Evolutionary conservation across 2,888 invertebrate genomes (phyloP).

Genomic region (Nipponacmea schrenckii): DNA sequence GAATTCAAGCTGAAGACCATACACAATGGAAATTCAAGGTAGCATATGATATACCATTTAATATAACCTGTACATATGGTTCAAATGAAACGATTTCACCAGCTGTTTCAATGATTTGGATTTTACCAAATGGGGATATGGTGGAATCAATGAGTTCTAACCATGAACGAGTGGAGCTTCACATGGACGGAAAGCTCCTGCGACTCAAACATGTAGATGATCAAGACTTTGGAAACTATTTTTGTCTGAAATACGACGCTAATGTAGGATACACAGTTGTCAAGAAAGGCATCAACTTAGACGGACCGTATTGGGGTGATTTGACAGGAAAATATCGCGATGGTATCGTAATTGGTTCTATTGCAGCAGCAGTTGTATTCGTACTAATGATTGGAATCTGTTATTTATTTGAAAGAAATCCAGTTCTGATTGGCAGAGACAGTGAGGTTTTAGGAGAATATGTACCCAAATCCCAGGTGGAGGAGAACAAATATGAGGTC

Average conservation of each 20-base stretch:
- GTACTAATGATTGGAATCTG: slow-evolving; percentile 18
- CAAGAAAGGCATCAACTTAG: slow-evolving; percentile 24
- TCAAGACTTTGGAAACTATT: slow-evolving; percentile 48
- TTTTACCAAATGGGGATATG: slow-evolving; percentile 23
- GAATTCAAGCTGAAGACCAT: too few species aligned
- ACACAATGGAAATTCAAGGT: slow-evolving; percentile 10
- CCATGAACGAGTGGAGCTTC: slow-evolving; percentile 15
- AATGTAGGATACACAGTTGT: not conserved
- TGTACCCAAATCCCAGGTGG: not conserved
- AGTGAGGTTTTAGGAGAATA: not conserved
- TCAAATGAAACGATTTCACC: not conserved
- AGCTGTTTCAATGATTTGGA: slow-evolving; percentile 7
- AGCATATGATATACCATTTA: slow-evolving; percentile 22
- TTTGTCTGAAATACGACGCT: slow-evolving; percentile 34
- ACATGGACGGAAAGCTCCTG: slow-evolving; percentile 16
- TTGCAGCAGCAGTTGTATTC: slow-evolving; percentile 19
- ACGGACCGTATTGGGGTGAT: slow-evolving; percentile 30
- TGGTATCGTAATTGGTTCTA: slow-evolving; percentile 25
- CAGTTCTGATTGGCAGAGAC: slow-evolving; percentile 1
- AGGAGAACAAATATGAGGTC: not conserved
- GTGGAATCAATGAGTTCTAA: not conserved
- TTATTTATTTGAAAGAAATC: not conserved
- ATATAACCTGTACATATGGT: slow-evolving; percentile 18
- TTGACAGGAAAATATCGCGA: slow-evolving; percentile 23
- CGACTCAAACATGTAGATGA: slow-evolving; percentile 40